Percentiles rank a stretch among this genome's conserved stretches.
Conservation (phyloP, 2,888 invertebrate species). For the Anthophora plumipes region DNA sequence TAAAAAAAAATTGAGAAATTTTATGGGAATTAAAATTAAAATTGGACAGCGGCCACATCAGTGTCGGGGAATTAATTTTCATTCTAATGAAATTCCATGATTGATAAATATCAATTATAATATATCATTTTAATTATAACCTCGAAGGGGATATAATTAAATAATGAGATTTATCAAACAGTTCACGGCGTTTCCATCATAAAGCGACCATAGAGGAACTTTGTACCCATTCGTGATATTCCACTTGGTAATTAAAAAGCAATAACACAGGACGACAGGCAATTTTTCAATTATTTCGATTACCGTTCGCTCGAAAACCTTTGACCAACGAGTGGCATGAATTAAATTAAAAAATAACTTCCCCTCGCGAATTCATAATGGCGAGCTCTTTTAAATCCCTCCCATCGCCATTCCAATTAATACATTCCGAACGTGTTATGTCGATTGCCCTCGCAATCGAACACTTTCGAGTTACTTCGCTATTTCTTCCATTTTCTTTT, state of each 20-base stretch:
- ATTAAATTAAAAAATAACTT: conserved; percentile 28
- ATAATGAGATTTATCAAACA: conserved; percentile 1
- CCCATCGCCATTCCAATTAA: conserved; percentile 16
- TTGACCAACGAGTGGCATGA: conserved; percentile 4
- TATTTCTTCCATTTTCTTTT: background rate
- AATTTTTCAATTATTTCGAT: conserved; percentile 33
- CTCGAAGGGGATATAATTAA: background rate
- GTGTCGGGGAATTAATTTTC: background rate
- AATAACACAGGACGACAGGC: background rate
- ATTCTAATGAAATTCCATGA: background rate
- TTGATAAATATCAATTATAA: background rate
- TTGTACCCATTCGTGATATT: background rate
- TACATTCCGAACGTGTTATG: conserved; percentile 8
- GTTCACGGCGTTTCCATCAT: background rate
- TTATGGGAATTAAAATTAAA: background rate
- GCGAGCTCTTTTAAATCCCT: conserved; percentile 9
- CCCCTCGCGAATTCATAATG: conserved; percentile 15
- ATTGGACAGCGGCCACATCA: background rate
- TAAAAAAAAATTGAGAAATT: too few relatives aligned
- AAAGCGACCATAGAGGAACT: background rate
- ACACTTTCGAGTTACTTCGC: background rate
- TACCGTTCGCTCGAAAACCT: conserved; percentile 21
- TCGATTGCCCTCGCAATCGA: background rate
- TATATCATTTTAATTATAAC: background rate
- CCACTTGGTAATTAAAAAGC: conserved; percentile 34